These are phyloP conservation scores for Pangasianodon hypophthalmus DNA, from an alignment of 2,113 vertebrate genomes.

Conservation along the genomic window DNA sequence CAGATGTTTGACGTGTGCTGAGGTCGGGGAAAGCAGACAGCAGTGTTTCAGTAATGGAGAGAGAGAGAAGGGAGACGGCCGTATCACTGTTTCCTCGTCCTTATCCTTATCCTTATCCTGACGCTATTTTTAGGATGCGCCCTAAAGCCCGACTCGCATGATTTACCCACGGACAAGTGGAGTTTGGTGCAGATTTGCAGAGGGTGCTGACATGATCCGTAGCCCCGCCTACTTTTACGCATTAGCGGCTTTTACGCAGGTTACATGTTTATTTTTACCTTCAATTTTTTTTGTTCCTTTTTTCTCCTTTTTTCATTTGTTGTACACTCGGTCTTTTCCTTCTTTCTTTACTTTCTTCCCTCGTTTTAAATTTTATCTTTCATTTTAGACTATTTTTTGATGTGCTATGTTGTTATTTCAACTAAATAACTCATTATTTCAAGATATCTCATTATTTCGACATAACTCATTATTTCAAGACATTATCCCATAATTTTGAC, in stretches of 20 bases:
- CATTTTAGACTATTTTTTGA: background rate
- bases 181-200: background rate
- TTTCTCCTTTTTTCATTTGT: background rate
- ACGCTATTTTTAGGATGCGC: slow-evolving; percentile 7
- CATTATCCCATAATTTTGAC: no score
- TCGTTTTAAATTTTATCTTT: background rate
- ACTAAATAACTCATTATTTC: background rate
- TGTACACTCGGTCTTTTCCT: background rate
- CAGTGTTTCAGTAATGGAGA: slow-evolving; percentile 25
- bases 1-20: background rate
- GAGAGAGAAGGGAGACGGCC: background rate
- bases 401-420: background rate
- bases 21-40: slow-evolving; percentile 19
- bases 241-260: background rate
- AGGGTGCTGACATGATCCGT: background rate
- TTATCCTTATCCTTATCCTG: background rate
- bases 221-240: background rate
- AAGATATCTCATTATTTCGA: background rate
- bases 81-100: slow-evolving; percentile 1
- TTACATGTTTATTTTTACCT: background rate
- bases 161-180: background rate
- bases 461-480: no score
- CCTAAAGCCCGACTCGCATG: slow-evolving; percentile 21
- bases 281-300: background rate
- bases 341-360: background rate